Evolutionary conservation across 2,113 vertebrate genomes (phyloP), one percentile per base, ranked within the genome.

Genomic region (Carassius carassius): DNA sequence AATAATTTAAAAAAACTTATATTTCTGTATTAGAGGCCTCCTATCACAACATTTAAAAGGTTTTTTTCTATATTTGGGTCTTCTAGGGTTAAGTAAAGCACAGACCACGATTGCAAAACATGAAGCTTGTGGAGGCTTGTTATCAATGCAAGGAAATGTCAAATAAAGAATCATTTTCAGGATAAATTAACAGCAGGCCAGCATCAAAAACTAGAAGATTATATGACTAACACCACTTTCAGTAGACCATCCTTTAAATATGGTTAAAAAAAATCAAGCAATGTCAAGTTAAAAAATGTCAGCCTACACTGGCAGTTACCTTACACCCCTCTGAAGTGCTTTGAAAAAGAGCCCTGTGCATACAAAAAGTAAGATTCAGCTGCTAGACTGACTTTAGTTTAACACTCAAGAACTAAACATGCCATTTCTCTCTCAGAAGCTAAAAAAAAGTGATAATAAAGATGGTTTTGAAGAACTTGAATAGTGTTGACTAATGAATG

Each of bases 291-390:
- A 76, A 23, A 54, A 2, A 17, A 25, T 4, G 9, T 54, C 74
- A 54, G 16, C 25, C n/a, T 75, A 25, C 8, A 16, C 47, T 51
- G 23, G n/a, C 23, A 23, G 23, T 74, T 74, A 74, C 44, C 44
- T 14, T 51, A 54, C 73, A 76, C 73, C 9, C 25, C 21, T 63
- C 56, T 63, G 25, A 79, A 63, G 78, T 62, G 78, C 76, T 79
- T 47, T 79, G n/a, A 78, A 47, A 79, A 5, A 5, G 19, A 78
- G 54, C 19, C 37, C 29, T 60, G 35, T 25, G 37, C 2, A 10
- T 19, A 29, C 14, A 32, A 54, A 76, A 76, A 19, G 74, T 49
- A 1, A 29, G 13, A 19, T 54, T 25, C 13, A 79, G 17, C 37
- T 3, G 11, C 37, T 21, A 58, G 51, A 2, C 8, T 56, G 32